Percentiles rank a stretch among this genome's conserved stretches.
Evolutionary conservation across 2,888 invertebrate species (phyloP).

Genomic region (Myopa tessellatipennis): DNA sequence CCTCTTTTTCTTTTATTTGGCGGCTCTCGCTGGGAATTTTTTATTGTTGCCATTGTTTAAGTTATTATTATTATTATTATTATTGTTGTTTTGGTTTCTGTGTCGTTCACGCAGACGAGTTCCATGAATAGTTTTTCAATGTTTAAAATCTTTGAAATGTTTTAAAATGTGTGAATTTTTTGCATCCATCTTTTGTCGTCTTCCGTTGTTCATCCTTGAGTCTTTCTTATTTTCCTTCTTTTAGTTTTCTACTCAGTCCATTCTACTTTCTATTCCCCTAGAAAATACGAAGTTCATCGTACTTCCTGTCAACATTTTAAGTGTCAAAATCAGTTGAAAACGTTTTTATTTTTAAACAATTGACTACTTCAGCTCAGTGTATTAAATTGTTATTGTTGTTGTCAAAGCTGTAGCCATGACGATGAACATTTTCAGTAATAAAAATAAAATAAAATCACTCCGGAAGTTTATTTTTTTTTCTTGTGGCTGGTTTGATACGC

Average conservation of each 20-base stretch:
- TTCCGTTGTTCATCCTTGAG: too few species aligned
- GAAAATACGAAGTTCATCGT: too few species aligned
- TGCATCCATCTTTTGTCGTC: too few species aligned
- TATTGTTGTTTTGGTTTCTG: too few species aligned
- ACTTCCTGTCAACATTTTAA: neutral
- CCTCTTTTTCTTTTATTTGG: neutral
- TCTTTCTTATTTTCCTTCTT: too few species aligned
- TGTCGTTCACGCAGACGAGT: too few species aligned
- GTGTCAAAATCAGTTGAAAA: conserved; percentile 4
- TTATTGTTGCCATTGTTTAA: neutral
- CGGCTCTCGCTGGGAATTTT: neutral
- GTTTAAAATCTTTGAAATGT: too few species aligned
- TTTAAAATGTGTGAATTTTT: too few species aligned
- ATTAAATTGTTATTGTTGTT: neutral
- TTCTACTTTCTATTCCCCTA: too few species aligned
- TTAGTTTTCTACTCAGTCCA: too few species aligned
- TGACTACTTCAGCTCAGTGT: neutral
- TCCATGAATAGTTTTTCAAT: too few species aligned
- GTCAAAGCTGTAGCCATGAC: neutral
- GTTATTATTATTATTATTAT: too few species aligned
- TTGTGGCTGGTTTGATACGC: neutral
- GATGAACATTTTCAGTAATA: neutral
- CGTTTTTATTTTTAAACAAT: neutral
- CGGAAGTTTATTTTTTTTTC: neutral
- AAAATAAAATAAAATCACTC: neutral